These are phyloP conservation scores for Mythimna albipuncta DNA, from an alignment of 2,888 invertebrate genomes.

Conservation along the genomic window DNA sequence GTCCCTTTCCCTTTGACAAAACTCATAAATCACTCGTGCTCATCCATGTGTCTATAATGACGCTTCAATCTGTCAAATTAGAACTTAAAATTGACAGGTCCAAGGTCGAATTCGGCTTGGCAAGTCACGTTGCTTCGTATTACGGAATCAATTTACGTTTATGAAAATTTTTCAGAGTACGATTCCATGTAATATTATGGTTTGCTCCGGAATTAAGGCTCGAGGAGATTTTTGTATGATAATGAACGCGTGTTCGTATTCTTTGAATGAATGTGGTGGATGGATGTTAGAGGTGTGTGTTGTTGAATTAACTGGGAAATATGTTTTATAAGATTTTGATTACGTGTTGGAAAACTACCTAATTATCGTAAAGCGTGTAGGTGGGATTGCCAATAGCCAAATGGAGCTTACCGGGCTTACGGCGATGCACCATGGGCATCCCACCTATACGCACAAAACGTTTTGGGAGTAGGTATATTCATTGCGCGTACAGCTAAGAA, in stretches of 20 bases:
- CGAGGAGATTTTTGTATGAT: slow-evolving; percentile 63
- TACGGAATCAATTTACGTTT: slow-evolving; percentile 78
- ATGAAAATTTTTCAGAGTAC: slow-evolving; percentile 81
- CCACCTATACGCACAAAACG: no score
- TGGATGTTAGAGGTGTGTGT: slow-evolving; percentile 32
- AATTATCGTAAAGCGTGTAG: no score
- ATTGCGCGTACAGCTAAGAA: no score
- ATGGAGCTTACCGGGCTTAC: no score
- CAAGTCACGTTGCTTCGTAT: slow-evolving; percentile 56
- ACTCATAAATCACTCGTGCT: slow-evolving; percentile 80
- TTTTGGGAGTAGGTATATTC: no score
- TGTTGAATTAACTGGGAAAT: background rate
- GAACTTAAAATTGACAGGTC: slow-evolving; percentile 63
- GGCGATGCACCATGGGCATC: no score
- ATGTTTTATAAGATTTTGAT: background rate
- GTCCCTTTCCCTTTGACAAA: slow-evolving; percentile 66
- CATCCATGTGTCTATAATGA: slow-evolving; percentile 76
- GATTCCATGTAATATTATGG: slow-evolving; percentile 78
- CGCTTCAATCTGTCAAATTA: slow-evolving; percentile 73
- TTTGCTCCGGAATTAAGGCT: slow-evolving; percentile 67
- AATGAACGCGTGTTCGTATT: slow-evolving; percentile 57
- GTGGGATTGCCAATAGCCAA: no score
- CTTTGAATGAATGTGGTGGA: slow-evolving; percentile 35
- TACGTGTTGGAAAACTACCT: no score
- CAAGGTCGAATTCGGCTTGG: slow-evolving; percentile 69